Evolutionary conservation across 2,888 invertebrate species (phyloP), one percentile per base, ranked within the genome.

Genomic region (Conus canariensis): DNA sequence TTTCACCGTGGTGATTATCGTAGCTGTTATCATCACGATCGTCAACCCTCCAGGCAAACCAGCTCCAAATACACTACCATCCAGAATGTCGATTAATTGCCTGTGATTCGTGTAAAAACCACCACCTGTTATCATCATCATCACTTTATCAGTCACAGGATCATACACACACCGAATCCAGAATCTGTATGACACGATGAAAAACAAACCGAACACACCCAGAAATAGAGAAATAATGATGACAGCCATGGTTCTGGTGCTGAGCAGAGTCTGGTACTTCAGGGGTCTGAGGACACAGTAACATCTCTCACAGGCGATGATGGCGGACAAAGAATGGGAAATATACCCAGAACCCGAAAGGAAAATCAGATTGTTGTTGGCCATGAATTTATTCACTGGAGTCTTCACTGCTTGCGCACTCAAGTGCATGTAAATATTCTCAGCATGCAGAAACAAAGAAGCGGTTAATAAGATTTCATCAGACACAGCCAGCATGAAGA

Each of bases 241-340:
- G 12, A 0, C n/a, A 7, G 85, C 85, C 85, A 85, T 85, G 12
- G 85, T 85, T 25, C 60, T 85, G 8, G 85, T 60, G 3, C 60
- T n/a, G 60, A 85, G 8, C 85, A 85, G 59, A 85, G 60, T 59
- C 60, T 85, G 85, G n/a, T n/a, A 85, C 6, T 60, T 59, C 60
- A 85, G 60, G 9, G 85, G 85, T 5, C 60, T 85, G 14, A 85
- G 85, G 9, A 85, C 85, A 14, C 85, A 85, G 60, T 60, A 25
- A n/a, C 85, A 85, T 60, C 85, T n/a, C 60, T 85, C 85, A 0
- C n/a, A 45, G 25, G 85, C 59, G 12, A 85, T 85, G 14, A 85
- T 85, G 59, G 85, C 85, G 3, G 85, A 85, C 25, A 85, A 4
- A 12, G 60, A 12, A 10, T 9, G 8, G 45, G 85, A 85, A n/a